A percentile compares a stretch with the other conserved stretches of the same genome.
These are phyloP conservation scores for Leptogaster cylindrica DNA, from an alignment of 2,888 invertebrate genomes.

Conservation along the genomic window DNA sequence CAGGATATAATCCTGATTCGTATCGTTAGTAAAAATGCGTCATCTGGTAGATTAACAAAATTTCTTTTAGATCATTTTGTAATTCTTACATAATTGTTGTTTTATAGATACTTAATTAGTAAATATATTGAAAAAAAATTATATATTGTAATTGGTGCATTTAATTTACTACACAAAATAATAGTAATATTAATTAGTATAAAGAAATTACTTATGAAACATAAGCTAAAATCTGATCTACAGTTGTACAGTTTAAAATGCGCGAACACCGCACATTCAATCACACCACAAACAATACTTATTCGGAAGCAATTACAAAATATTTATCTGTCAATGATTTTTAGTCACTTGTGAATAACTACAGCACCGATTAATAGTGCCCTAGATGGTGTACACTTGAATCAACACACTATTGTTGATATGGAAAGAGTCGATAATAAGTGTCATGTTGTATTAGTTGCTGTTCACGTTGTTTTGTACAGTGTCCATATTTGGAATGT, in stretches of 20 bases:
- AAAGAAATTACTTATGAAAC: conserved; percentile 19
- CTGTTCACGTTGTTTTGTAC: conserved; percentile 57
- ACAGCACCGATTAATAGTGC: conserved; percentile 25
- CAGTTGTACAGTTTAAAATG: conserved; percentile 5
- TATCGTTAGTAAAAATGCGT: conserved; percentile 26
- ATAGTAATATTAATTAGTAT: conserved; percentile 12
- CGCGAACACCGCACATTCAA: conserved; percentile 6
- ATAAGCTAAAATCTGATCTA: background rate
- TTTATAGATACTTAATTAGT: too few relatives aligned
- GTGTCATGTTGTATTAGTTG: conserved; percentile 47
- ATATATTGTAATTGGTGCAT: conserved; percentile 13
- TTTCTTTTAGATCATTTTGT: too few relatives aligned
- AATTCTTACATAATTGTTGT: too few relatives aligned
- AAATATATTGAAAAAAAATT: conserved; percentile 1
- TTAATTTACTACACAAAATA: conserved; percentile 15
- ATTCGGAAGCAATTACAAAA: conserved; percentile 29
- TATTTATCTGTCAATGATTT: conserved; percentile 6
- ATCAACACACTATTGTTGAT: conserved; percentile 2
- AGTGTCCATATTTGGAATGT: conserved; percentile 84
- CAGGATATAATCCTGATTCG: background rate
- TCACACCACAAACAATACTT: conserved; percentile 22
- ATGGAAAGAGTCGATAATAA: background rate
- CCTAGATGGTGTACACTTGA: conserved; percentile 12
- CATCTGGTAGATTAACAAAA: conserved; percentile 21
- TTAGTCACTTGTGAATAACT: conserved; percentile 20